A percentile compares a stretch with the other conserved stretches of the same genome.
Conservation (phyloP, 2,888 invertebrate species). For the Patella caerulea region DNA sequence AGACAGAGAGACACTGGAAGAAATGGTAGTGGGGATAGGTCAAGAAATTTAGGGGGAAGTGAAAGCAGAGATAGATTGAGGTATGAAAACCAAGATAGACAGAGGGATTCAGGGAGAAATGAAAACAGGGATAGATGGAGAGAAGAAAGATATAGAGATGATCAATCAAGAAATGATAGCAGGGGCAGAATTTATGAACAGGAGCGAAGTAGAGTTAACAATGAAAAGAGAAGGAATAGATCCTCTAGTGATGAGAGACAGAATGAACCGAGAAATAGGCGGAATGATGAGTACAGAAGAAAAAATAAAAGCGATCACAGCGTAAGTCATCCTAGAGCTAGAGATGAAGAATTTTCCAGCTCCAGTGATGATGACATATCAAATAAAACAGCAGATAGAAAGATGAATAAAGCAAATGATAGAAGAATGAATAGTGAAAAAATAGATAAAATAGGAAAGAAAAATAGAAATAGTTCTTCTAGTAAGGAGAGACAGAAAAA, state of each 20-base stretch:
- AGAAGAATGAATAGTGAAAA: slow-evolving; percentile 14
- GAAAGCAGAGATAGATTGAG: not conserved
- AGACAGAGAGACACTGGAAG: slow-evolving; percentile 21
- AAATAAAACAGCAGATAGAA: not conserved
- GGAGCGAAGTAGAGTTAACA: not conserved
- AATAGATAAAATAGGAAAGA: slow-evolving; percentile 4
- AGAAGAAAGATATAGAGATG: slow-evolving; percentile 3
- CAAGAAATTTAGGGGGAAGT: not conserved
- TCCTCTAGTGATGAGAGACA: not conserved
- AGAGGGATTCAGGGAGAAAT: slow-evolving; percentile 16
- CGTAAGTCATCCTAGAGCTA: too few species aligned
- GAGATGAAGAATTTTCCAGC: not conserved
- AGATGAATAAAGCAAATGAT: slow-evolving; percentile 19
- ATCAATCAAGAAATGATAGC: slow-evolving; percentile 3
- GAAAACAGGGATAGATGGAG: slow-evolving; percentile 13
- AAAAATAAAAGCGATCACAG: too few species aligned
- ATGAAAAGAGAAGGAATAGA: slow-evolving; percentile 12
- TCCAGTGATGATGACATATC: not conserved
- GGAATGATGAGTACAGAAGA: too few species aligned
- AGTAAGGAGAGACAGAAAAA: slow-evolving; percentile 2
- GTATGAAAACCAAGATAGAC: slow-evolving; percentile 17
- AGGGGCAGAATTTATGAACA: slow-evolving; percentile 12
- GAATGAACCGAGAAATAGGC: too few species aligned
- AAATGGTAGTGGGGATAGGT: slow-evolving; percentile 15
- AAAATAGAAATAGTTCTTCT: slow-evolving; percentile 2